phyloP scores from a whole-genome alignment of 2,888 invertebrate genomes.

The Tachina grossa region DNA sequence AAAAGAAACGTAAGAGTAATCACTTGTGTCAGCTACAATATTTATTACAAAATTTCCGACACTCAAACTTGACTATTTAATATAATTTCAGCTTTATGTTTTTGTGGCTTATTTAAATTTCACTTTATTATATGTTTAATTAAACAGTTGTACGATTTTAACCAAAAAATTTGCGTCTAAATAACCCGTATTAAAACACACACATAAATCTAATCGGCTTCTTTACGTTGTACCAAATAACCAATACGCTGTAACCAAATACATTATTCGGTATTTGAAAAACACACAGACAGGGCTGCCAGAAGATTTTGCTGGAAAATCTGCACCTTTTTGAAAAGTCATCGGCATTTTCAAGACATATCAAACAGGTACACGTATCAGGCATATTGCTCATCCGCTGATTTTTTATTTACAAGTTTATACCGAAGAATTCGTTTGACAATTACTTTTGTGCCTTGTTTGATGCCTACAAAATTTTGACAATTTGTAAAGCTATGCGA shows the following conservation, averaged over 20 bases:
- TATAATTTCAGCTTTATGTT: slow-evolving; percentile 37
- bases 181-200: slow-evolving; percentile 64
- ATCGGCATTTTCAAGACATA: too few species aligned
- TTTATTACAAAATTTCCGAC: slow-evolving; percentile 65
- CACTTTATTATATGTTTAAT: slow-evolving; percentile 46
- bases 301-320: too few species aligned
- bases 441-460: too few species aligned
- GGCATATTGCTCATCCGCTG: too few species aligned
- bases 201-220: slow-evolving; percentile 72
- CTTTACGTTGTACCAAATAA: slow-evolving; percentile 69
- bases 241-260: too few species aligned
- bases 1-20: slow-evolving; percentile 69
- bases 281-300: slow-evolving; percentile 38
- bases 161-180: slow-evolving; percentile 62
- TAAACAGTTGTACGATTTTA: slow-evolving; percentile 46
- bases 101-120: slow-evolving; percentile 52
- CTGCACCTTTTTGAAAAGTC: too few species aligned
- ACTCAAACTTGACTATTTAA: slow-evolving; percentile 43
- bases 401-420: too few species aligned
- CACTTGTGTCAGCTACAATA: slow-evolving; percentile 73
- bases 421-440: too few species aligned
- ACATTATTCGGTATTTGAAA: slow-evolving; percentile 27
- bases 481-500: too few species aligned
- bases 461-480: too few species aligned
- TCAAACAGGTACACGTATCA: too few species aligned